Conservation (phyloP, 1,140 invertebrate species). For the Diabrotica virgifera region DNA sequence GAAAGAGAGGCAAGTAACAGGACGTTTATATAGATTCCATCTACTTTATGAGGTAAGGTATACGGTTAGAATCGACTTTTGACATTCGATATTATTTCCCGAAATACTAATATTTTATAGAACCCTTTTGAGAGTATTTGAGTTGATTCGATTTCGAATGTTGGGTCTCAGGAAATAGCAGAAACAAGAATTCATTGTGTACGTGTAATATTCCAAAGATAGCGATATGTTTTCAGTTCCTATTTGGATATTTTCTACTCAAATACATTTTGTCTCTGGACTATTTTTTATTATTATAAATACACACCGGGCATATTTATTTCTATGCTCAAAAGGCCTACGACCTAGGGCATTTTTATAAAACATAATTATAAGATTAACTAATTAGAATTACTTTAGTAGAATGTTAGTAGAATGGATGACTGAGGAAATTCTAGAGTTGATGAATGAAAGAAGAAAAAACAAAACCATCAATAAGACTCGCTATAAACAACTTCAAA, state of each 20-base stretch:
- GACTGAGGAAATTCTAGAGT: too few species aligned
- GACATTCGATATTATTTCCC: neutral
- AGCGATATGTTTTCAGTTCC: neutral
- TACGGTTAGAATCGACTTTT: neutral
- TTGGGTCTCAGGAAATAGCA: neutral
- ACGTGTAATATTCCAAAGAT: neutral
- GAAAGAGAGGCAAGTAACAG: neutral
- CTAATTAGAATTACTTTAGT: too few species aligned
- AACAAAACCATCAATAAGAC: too few species aligned
- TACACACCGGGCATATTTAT: too few species aligned
- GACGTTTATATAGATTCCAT: conserved; percentile 2
- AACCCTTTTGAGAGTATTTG: conserved; percentile 2
- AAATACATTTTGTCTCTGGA: too few species aligned
- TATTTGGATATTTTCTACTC: neutral
- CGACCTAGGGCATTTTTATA: too few species aligned
- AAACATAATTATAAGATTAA: too few species aligned
- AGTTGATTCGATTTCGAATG: neutral
- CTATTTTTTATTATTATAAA: too few species aligned
- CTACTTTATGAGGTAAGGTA: conserved; percentile 2
- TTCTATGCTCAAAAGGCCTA: too few species aligned
- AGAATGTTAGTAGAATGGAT: too few species aligned
- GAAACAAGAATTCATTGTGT: conserved; percentile 3
- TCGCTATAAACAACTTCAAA: too few species aligned
- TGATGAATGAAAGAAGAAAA: too few species aligned
- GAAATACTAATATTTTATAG: conserved; percentile 3